Base-by-base conservation (phyloP, 64 coral and sea anemone species). In the Pachyseris speciosa region DNA sequence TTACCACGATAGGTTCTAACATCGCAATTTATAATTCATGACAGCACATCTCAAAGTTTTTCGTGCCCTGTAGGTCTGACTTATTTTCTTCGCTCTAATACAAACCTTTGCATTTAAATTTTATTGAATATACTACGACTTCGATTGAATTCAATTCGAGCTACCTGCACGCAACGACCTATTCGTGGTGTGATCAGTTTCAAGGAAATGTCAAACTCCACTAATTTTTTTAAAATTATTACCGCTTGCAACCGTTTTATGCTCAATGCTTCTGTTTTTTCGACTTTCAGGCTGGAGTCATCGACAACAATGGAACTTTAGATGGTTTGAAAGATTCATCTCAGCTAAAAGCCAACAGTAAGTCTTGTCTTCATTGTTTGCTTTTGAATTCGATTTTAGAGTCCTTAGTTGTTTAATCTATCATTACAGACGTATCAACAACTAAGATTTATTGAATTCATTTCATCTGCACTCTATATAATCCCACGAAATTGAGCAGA, bases 301-400 rank as follows among this genome's bases (percentile, higher is more conserved):
- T 92, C 39, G 94, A 96, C 22, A 96, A 92, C 87, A 96, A 96
- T 88, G 94, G 94, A 78, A 78, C 86, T 32, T 40, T 96, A 92
- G 94, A 75, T 53, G 74, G 89, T 20, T 70, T 69, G 15, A 96
- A 92, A 58, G 89, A 88, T 29, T 40, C 76, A 28, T 29, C 89
- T 39, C 86, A 80, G 48, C 83, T 28, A 15, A 55, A 66, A 69
- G 64, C 67, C n/a, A 90, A 81, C 19, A 67, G 88, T 90, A 38
- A 69, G 75, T 38, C n/a, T 37, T 66, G 24, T 53, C 25, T 33
- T 57, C 12, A 17, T 28, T 89, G 33, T 89, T 89, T 61, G 27
- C 41, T 13, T 49, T 65, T 39, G 65, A 48, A 81, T 78, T 67
- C 37, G 63, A 90, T 90, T 64, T n/a, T 65, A 64, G 63, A 25